phyloP scores from a whole-genome alignment of 2,113 vertebrate species.

The Natator depressus region DNA sequence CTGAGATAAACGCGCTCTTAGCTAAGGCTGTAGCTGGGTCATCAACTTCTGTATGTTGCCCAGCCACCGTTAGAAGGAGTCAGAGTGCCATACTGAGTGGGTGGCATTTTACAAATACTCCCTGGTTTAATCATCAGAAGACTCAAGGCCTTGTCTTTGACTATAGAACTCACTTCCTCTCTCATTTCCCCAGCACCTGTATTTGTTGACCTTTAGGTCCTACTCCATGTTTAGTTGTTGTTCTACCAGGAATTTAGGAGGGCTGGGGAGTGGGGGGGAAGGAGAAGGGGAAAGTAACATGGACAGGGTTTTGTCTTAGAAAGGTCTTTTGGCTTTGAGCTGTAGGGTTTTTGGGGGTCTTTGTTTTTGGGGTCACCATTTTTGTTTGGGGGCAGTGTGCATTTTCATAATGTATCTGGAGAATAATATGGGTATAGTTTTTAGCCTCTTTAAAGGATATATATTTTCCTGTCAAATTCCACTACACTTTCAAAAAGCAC shows the following conservation, averaged over 20 bases:
- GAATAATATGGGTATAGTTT: background rate
- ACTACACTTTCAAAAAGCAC: slow-evolving; percentile 50
- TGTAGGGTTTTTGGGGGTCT: background rate
- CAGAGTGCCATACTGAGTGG: background rate
- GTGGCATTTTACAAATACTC: background rate
- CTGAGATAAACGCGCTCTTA: background rate
- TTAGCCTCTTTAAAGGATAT: slow-evolving; percentile 16
- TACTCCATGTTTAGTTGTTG: background rate
- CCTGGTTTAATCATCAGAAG: background rate
- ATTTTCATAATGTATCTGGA: background rate
- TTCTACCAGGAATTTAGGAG: background rate
- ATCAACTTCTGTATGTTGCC: background rate
- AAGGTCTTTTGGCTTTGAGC: background rate
- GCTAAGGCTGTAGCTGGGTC: background rate
- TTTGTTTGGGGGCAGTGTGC: background rate
- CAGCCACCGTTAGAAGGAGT: background rate
- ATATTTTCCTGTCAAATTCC: slow-evolving; percentile 54
- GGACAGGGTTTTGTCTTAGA: background rate
- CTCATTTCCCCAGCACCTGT: background rate
- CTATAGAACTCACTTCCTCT: background rate
- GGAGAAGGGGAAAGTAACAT: background rate
- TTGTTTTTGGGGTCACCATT: background rate
- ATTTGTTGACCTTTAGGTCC: background rate
- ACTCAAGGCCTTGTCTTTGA: background rate
- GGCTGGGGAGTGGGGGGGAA: background rate